A percentile compares a stretch with the other conserved stretches of the same genome.
phyloP scores from a whole-genome alignment of 2,797 vertebrate genomes.

The Sardinella longiceps region DNA sequence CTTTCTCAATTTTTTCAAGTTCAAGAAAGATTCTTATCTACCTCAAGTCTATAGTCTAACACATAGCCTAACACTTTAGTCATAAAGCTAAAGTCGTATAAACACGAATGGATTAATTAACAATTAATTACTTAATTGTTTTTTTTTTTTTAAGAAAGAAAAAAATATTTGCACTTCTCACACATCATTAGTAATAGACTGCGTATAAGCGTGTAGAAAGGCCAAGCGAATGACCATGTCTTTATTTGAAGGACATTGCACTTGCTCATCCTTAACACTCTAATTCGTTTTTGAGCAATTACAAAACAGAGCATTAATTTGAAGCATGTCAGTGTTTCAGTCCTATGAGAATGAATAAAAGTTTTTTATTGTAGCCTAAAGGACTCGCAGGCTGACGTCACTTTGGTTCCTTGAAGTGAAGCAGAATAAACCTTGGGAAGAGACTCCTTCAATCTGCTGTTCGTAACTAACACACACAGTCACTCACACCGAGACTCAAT shows the following conservation, averaged over 20 bases:
- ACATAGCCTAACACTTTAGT: neutral
- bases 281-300: neutral
- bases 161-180: no score
- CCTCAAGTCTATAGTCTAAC: neutral
- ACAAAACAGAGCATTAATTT: constrained; percentile 26
- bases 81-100: neutral
- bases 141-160: no score
- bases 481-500: constrained; percentile 80
- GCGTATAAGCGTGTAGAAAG: neutral
- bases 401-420: constrained; percentile 94
- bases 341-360: constrained; percentile 76
- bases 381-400: constrained; percentile 91
- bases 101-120: neutral
- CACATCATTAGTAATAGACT: neutral
- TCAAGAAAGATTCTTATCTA: neutral
- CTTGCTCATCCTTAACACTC: neutral
- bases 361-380: constrained; percentile 82
- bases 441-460: constrained; percentile 92
- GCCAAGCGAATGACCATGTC: neutral
- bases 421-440: constrained; percentile 95
- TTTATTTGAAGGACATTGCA: constrained; percentile 7
- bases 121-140: neutral
- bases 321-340: neutral
- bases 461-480: constrained; percentile 85
- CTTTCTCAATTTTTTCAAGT: neutral